Evolutionary conservation across 2,797 vertebrate genomes (phyloP).

Genomic region (Orestias chungarensis): DNA sequence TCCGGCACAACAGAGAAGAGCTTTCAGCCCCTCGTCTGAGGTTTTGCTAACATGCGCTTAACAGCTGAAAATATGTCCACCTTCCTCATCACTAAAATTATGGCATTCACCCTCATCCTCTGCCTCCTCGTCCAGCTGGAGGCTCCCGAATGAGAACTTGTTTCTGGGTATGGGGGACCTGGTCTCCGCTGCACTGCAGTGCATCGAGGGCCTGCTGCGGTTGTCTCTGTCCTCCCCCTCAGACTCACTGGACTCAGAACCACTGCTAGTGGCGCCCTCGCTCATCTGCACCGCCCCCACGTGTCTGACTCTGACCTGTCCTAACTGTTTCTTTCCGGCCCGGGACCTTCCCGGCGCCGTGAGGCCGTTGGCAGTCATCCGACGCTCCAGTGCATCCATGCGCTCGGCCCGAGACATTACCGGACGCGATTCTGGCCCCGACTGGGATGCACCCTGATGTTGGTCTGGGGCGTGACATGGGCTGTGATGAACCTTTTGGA

Average conservation of each 20-base stretch:
- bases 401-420: constrained; percentile 73
- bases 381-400: constrained; percentile 78
- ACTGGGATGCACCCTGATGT: constrained; percentile 72
- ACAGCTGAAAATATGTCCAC: constrained; percentile 82
- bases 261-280: constrained; percentile 87
- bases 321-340: constrained; percentile 37
- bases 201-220: constrained; percentile 72
- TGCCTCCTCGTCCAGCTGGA: constrained; percentile 85
- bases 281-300: constrained; percentile 82
- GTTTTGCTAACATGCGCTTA: constrained; percentile 38
- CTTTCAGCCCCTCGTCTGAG: constrained; percentile 1
- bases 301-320: constrained; percentile 53
- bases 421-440: constrained; percentile 54
- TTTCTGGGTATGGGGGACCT: constrained; percentile 78
- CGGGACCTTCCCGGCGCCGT: constrained; percentile 69
- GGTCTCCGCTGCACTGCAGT: constrained; percentile 71
- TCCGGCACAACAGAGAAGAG: constrained; percentile 10
- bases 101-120: constrained; percentile 79
- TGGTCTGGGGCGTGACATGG: constrained; percentile 83
- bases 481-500: constrained; percentile 69
- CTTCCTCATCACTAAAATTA: constrained; percentile 85
- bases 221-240: constrained; percentile 77
- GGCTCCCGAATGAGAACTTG: constrained; percentile 84
- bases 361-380: constrained; percentile 84
- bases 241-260: constrained; percentile 91